Evolutionary conservation across 2,113 vertebrate genomes (phyloP), one percentile per base, ranked within the genome.

Genomic region (Hyaena hyaena): DNA sequence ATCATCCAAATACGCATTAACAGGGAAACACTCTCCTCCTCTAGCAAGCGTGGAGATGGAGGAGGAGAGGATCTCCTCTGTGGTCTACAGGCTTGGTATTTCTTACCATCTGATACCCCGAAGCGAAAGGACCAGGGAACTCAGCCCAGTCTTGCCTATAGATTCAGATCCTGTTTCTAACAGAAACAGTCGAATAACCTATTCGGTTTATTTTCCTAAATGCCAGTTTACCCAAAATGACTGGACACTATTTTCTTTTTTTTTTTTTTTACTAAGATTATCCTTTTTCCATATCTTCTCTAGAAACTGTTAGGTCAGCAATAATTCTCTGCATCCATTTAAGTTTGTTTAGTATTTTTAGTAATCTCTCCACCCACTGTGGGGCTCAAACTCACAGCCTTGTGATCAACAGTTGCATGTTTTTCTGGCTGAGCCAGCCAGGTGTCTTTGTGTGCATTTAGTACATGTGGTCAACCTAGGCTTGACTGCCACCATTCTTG

Each of bases 321-420:
- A 61, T 69, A 97, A 79, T 88, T 88, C 39, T 89, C 76, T 80
- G 85, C 33, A 15, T 81, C 35, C 58, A 77, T 53, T 96, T 88
- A 63, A 21, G 58, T 61, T 58, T 58, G 14, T 17, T 61, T 61
- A 61, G 23, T 61, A 61, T 23, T 61, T 61, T 21, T 61, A 23
- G 58, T 21, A 4, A 23, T 61, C 58, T 61, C 21, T 61, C 19
- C 7, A 7, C 58, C 58, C 58, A 61, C 7, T 2, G 58, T 7
- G 6, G 58, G 58, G 21, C 58, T 61, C 21, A 21, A 61, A 61
- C 58, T 24, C 58, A 58, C 55, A 61, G 3, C 58, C 21, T 17
- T 9, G 21, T 61, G 58, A 61, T 61, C 21, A 61, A 23, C 7
- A 61, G 58, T 61, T 21, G 3, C 58, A 9, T 61, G 58, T 61